Percentiles rank a stretch among this genome's conserved stretches.
Evolutionary conservation across 2,888 invertebrate species (phyloP).

Genomic region (Eupsilia transversa): DNA sequence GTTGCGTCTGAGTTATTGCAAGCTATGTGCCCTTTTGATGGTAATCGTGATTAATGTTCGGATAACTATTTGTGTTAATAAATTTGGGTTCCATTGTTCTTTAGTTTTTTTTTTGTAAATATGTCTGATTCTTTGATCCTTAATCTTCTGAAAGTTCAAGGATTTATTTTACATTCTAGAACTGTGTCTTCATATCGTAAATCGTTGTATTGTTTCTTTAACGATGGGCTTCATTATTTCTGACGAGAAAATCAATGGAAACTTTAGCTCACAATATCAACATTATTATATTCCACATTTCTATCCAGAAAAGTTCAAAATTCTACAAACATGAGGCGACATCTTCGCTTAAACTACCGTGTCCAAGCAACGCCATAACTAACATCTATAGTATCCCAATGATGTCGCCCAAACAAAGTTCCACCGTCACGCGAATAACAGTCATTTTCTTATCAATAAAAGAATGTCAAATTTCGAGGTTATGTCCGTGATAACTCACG

Average conservation of each 20-base stretch:
- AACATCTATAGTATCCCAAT: constrained; percentile 35
- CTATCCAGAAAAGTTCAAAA: neutral
- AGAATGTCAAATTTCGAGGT: constrained; percentile 78
- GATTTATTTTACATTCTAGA: neutral
- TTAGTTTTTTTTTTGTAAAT: constrained; percentile 8
- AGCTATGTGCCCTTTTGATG: constrained; percentile 17
- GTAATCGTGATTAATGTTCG: constrained; percentile 30
- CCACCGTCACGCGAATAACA: constrained; percentile 61
- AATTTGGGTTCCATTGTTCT: constrained; percentile 1
- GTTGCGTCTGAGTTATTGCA: constrained; percentile 32
- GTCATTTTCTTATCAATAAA: constrained; percentile 77
- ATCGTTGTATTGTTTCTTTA: neutral
- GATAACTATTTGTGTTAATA: constrained; percentile 32
- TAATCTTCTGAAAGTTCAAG: neutral
- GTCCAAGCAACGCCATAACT: constrained; percentile 4
- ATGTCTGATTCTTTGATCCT: neutral
- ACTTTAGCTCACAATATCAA: neutral
- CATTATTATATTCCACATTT: neutral
- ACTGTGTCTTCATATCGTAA: too few relatives aligned
- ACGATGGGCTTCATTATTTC: neutral
- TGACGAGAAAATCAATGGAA: neutral
- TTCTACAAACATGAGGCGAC: neutral
- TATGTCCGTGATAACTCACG: constrained; percentile 75
- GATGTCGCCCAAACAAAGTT: constrained; percentile 37
- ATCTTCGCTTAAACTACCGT: neutral